phyloP scores from a whole-genome alignment of 2,888 invertebrate genomes.

The Dione juno region DNA sequence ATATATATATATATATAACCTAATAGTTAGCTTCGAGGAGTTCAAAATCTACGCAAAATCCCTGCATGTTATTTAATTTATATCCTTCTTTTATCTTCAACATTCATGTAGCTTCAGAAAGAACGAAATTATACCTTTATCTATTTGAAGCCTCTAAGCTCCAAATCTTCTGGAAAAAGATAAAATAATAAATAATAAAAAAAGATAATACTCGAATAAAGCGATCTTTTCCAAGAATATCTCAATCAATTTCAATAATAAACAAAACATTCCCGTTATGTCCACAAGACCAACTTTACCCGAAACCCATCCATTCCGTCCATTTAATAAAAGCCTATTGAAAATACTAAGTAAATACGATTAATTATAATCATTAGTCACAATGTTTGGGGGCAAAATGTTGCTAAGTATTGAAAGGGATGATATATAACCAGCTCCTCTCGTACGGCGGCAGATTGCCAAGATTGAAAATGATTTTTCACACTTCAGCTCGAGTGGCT shows the following conservation, averaged over 20 bases:
- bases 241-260: background rate
- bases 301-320: background rate
- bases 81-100: too few species aligned
- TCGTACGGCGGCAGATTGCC: constrained; percentile 43
- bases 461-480: constrained; percentile 41
- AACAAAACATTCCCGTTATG: background rate
- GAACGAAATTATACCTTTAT: too few species aligned
- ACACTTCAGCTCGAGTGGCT: constrained; percentile 37
- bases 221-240: background rate
- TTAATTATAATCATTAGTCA: constrained; percentile 47
- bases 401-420: constrained; percentile 47
- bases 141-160: too few species aligned
- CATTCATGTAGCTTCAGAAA: too few species aligned
- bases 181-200: background rate
- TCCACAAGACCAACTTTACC: background rate
- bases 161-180: too few species aligned
- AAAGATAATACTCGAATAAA: background rate
- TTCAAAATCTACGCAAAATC: too few species aligned
- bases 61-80: too few species aligned
- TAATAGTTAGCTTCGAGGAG: too few species aligned
- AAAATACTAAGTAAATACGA: constrained; percentile 19
- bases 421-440: constrained; percentile 44
- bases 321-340: constrained; percentile 9
- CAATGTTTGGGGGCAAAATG: constrained; percentile 45
- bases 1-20: too few species aligned